Percentiles rank a stretch among this genome's conserved stretches.
Evolutionary conservation across 2,888 invertebrate species (phyloP).

Genomic region (Carterocephalus palaemon): DNA sequence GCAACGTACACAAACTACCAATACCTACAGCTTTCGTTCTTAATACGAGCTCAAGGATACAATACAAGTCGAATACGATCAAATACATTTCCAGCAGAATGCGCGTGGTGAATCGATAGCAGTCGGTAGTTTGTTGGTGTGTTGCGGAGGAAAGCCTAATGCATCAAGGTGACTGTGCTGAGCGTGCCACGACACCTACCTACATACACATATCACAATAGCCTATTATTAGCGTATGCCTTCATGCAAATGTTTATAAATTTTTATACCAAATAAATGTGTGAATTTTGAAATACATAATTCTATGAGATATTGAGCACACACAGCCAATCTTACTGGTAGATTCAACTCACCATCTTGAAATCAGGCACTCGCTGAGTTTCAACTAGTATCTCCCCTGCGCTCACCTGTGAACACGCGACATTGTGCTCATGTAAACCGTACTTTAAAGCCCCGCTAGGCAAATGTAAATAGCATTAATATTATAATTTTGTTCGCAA

Average conservation of each 20-base stretch:
- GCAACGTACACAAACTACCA: slow-evolving; percentile 2
- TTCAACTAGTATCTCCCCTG: slow-evolving; percentile 74
- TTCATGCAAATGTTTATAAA: slow-evolving; percentile 55
- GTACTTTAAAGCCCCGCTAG: slow-evolving; percentile 46
- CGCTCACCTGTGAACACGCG: slow-evolving; percentile 75
- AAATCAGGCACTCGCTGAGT: slow-evolving; percentile 69
- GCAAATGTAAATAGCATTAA: too few relatives aligned
- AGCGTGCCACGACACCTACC: slow-evolving; percentile 24
- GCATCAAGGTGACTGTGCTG: slow-evolving; percentile 62
- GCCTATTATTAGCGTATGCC: slow-evolving; percentile 61
- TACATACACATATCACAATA: slow-evolving; percentile 35
- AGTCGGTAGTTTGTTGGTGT: slow-evolving; percentile 13
- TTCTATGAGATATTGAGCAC: slow-evolving; percentile 27
- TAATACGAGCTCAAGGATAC: slow-evolving; percentile 15
- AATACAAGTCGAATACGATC: slow-evolving; percentile 11
- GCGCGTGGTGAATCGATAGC: slow-evolving; percentile 17
- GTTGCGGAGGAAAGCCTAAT: slow-evolving; percentile 45
- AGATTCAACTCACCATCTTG: slow-evolving; percentile 66
- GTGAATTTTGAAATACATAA: slow-evolving; percentile 5
- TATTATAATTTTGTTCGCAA: too few relatives aligned
- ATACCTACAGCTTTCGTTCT: slow-evolving; percentile 7
- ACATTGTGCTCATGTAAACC: slow-evolving; percentile 67
- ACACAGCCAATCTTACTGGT: slow-evolving; percentile 39
- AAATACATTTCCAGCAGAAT: neutral
- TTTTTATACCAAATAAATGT: slow-evolving; percentile 9